Base-by-base conservation (phyloP, 2,113 vertebrate genomes). In the Danionella cerebrum region DNA sequence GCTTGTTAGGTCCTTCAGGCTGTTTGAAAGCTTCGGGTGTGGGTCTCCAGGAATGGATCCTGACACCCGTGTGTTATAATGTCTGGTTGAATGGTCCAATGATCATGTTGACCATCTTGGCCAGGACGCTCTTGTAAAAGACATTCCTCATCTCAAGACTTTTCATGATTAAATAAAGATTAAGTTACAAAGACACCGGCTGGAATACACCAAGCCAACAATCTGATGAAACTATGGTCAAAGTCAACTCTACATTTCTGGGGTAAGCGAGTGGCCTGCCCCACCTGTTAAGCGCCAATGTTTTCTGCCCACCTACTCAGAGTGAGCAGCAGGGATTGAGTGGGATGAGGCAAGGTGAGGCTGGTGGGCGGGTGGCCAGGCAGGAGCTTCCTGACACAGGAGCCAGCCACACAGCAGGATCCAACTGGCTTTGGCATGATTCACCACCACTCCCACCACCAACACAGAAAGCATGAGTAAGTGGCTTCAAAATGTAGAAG, bases 301-400 rank as follows among this genome's bases (percentile, higher is more conserved):
- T 73, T 84, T 80, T 75, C 81, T 82, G 78, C 80, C 80, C 84
- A 76, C 88, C 85, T 82, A 85, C 86, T 89, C 81, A 72, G 68
- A 75, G 77, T 75, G 74, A 52, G 83, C 79, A 76, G 80, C 79
- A 71, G 81, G 79, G 77, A 74, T 24, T 35, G 62, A 65, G 62
- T 66, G 63, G 64, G 69, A 55, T 33, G 55, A 24, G 69, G 79
- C 77, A 82, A 87, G 84, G 86, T 85, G 84, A 87, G 80, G 82
- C 74, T 82, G 80, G 87, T 88, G 84, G 86, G 84, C 78, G 84
- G 81, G 71, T 62, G 80, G 82, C 81, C 80, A 87, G 78, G 84
- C 84, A 80, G 83, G 83, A 84, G 87, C 86, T 85, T 84, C 84
- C 86, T 84, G 86, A 85, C 84, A 83, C 44, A 65, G 77, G 79